Conservation (phyloP, 2,888 invertebrate species). For the Tetanocera ferruginea region DNA sequence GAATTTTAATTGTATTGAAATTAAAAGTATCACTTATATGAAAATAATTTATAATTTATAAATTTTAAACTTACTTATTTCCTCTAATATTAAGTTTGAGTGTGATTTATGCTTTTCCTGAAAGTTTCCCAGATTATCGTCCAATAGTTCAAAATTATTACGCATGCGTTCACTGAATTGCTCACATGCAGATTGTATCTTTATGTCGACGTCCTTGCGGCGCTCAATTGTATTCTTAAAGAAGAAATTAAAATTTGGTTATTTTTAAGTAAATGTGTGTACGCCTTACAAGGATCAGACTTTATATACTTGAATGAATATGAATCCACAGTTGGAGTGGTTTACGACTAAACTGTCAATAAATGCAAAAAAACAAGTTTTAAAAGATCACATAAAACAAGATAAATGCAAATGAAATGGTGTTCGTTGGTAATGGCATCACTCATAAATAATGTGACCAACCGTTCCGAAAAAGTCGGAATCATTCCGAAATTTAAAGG, state of each 20-base stretch:
- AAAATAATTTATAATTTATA: neutral
- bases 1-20: neutral
- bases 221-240: constrained; percentile 65
- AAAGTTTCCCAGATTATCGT: constrained; percentile 56
- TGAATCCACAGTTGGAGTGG: too few species aligned
- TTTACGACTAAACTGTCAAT: too few species aligned
- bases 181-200: constrained; percentile 63
- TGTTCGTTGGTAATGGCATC: too few species aligned
- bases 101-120: constrained; percentile 58
- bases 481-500: too few species aligned
- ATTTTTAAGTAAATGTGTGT: too few species aligned
- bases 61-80: constrained; percentile 55
- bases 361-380: too few species aligned
- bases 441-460: too few species aligned
- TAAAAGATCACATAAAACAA: too few species aligned
- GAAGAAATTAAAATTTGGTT: neutral
- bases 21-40: neutral
- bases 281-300: too few species aligned
- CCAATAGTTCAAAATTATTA: constrained; percentile 60
- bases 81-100: constrained; percentile 57
- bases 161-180: constrained; percentile 64
- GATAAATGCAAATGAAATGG: too few species aligned
- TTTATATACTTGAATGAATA: too few species aligned
- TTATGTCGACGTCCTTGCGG: constrained; percentile 63
- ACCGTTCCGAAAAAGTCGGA: too few species aligned